Percentiles rank a stretch among this genome's conserved stretches.
These are phyloP conservation scores for Neria commutata DNA, from an alignment of 2,888 invertebrate genomes.

Conservation along the genomic window DNA sequence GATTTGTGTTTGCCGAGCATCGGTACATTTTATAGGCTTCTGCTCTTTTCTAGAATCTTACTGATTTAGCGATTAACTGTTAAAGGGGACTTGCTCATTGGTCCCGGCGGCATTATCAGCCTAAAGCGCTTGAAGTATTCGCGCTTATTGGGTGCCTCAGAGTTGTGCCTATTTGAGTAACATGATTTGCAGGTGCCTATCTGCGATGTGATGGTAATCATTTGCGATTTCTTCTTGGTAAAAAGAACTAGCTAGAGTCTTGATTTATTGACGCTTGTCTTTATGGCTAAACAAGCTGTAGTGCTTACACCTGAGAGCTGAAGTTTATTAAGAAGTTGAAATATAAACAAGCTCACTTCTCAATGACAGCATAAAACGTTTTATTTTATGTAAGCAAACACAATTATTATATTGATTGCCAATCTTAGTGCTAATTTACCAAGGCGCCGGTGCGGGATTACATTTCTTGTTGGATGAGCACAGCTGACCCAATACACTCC, in stretches of 20 bases:
- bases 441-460: conserved; percentile 48
- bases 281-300: not conserved
- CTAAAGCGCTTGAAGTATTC: not conserved
- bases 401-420: not conserved
- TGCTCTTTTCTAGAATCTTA: not conserved
- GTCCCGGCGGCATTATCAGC: not conserved
- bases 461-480: conserved; percentile 33
- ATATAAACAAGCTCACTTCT: not conserved
- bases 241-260: not conserved
- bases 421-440: conserved; percentile 24
- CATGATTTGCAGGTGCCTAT: conserved; percentile 20
- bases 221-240: not conserved
- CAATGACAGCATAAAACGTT: not conserved
- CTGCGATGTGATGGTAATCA: not conserved
- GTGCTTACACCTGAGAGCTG: conserved; percentile 8
- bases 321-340: conserved; percentile 9
- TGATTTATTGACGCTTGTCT: not conserved
- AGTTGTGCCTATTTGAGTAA: not conserved
- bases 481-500: conserved; percentile 41
- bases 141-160: too few relatives aligned
- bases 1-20: conserved; percentile 9
- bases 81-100: too few relatives aligned
- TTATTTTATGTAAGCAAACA: not conserved
- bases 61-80: not conserved
- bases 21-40: conserved; percentile 44